Conservation (phyloP, 2,888 invertebrate genomes). For the Limnephilus auricula region DNA sequence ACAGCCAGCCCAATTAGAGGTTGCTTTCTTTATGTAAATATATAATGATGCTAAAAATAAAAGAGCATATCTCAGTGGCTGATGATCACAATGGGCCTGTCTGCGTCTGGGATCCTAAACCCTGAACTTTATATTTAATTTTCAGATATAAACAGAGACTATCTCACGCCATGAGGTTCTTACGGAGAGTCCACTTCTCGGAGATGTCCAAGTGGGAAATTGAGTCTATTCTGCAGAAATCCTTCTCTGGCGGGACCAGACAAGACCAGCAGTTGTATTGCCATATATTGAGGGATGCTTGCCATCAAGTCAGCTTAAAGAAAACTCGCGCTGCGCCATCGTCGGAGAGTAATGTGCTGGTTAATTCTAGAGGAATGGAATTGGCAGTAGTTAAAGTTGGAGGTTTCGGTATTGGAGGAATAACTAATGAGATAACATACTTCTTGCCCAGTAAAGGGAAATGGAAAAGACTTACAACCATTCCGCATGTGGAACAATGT, state of each 20-base stretch:
- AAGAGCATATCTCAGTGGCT: not conserved
- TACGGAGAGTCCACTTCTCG: constrained; percentile 74
- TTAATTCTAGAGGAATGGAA: constrained; percentile 83
- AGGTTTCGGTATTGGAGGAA: constrained; percentile 82
- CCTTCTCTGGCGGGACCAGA: constrained; percentile 66
- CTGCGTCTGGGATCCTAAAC: not conserved
- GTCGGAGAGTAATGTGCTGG: constrained; percentile 69
- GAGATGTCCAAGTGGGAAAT: constrained; percentile 72
- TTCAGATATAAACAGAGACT: constrained; percentile 71
- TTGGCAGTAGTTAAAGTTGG: constrained; percentile 83
- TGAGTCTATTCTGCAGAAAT: constrained; percentile 68
- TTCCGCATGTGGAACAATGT: constrained; percentile 86
- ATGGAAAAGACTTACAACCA: constrained; percentile 82
- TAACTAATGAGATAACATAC: constrained; percentile 84
- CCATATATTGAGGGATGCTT: constrained; percentile 71
- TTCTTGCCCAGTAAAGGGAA: constrained; percentile 78
- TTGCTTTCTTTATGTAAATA: not conserved
- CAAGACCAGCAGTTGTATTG: constrained; percentile 71
- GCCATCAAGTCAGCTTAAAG: constrained; percentile 68
- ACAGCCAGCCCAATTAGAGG: too few relatives aligned
- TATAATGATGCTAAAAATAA: not conserved
- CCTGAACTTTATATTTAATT: constrained; percentile 53
- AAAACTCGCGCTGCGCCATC: constrained; percentile 50
- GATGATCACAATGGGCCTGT: not conserved
- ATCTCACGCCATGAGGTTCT: constrained; percentile 72